phyloP scores from a whole-genome alignment of 2,888 invertebrate genomes.

The Helleia helle region DNA sequence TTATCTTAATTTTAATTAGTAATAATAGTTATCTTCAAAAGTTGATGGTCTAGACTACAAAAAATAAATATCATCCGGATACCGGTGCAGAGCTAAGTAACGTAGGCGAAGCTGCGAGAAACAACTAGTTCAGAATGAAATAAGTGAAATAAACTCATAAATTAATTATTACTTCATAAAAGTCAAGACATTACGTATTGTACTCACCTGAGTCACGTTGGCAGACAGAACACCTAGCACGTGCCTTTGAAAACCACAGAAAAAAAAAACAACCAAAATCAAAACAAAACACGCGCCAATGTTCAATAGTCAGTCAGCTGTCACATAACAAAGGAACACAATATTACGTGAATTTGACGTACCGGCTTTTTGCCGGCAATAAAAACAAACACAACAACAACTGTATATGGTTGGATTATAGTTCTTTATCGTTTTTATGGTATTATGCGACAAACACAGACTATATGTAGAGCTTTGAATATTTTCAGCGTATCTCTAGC shows the following conservation, averaged over 20 bases:
- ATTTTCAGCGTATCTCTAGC: background rate
- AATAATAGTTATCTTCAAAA: no score
- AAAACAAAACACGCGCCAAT: constrained; percentile 31
- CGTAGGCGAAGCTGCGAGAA: no score
- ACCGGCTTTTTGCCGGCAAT: constrained; percentile 61
- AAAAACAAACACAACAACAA: constrained; percentile 34
- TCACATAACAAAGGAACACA: constrained; percentile 36
- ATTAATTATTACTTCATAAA: no score
- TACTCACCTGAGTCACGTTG: background rate
- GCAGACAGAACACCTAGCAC: constrained; percentile 28
- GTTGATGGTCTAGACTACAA: no score
- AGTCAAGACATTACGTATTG: no score
- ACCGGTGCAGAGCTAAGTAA: no score
- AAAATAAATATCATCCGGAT: no score
- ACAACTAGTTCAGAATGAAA: no score
- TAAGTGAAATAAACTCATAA: no score
- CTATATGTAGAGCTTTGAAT: background rate
- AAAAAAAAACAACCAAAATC: constrained; percentile 30
- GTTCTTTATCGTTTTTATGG: background rate
- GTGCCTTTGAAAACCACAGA: constrained; percentile 36
- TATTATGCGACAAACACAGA: background rate
- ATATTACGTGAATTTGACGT: constrained; percentile 32
- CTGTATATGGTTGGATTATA: background rate
- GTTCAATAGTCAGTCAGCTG: constrained; percentile 31
- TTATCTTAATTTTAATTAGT: no score